Percentiles rank a stretch among this genome's conserved stretches.
Evolutionary conservation across 1,140 invertebrate genomes (phyloP).

Genomic region (Zaprionus kolodkinae): DNA sequence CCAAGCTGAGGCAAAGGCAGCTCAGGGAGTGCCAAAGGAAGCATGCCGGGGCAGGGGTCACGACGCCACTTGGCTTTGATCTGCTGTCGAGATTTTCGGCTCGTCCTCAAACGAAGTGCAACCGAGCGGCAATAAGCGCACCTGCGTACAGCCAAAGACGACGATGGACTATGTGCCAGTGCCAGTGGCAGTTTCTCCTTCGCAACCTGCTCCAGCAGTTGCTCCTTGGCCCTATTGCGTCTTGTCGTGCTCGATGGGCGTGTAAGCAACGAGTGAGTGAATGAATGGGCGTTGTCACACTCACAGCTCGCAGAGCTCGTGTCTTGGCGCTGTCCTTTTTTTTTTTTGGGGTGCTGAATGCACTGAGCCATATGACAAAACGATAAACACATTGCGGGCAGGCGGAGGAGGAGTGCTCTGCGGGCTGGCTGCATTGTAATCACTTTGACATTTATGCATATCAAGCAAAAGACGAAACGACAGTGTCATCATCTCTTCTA

Average conservation of each 20-base stretch:
- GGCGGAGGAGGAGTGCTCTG: background rate
- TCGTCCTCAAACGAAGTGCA: conserved; percentile 75
- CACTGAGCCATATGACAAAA: conserved; percentile 71
- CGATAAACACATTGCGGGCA: conserved; percentile 76
- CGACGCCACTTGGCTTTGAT: conserved; percentile 67
- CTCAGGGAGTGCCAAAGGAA: conserved; percentile 4
- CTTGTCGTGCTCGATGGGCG: conserved; percentile 75
- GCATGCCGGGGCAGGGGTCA: background rate
- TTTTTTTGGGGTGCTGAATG: conserved; percentile 30
- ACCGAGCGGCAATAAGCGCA: conserved; percentile 77
- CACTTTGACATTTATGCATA: conserved; percentile 83
- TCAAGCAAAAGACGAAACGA: conserved; percentile 65
- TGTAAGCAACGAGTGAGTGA: conserved; percentile 77
- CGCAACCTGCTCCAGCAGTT: conserved; percentile 2
- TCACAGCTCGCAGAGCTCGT: conserved; percentile 48
- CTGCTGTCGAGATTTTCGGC: conserved; percentile 75
- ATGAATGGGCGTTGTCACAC: conserved; percentile 70
- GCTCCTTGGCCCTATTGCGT: conserved; percentile 12
- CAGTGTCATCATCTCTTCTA: conserved; percentile 22
- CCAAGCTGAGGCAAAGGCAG: conserved; percentile 51
- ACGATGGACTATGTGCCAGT: conserved; percentile 40
- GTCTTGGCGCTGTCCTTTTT: conserved; percentile 37
- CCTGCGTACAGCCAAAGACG: conserved; percentile 68
- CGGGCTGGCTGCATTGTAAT: conserved; percentile 72
- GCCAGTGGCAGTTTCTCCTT: conserved; percentile 4